Evolutionary conservation across 1,140 invertebrate genomes (phyloP).

Genomic region (Wasmannia auropunctata): DNA sequence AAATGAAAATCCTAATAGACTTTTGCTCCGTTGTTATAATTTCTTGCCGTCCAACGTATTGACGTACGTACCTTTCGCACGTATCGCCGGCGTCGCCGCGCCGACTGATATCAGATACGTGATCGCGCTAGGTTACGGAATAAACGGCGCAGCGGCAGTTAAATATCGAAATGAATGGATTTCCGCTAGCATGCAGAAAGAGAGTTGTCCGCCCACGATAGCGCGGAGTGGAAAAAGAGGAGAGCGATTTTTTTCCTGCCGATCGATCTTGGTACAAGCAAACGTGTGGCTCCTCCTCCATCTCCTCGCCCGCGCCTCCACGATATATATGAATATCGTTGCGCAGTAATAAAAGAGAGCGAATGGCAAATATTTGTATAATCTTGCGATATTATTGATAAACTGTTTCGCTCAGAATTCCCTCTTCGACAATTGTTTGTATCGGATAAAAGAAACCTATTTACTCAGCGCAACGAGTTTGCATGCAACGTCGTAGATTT

Average conservation of each 20-base stretch:
- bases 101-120: conserved; percentile 57
- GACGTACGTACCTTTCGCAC: conserved; percentile 69
- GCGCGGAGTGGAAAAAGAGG: conserved; percentile 30
- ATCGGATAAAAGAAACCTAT: conserved; percentile 24
- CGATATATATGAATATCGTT: conserved; percentile 37
- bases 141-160: conserved; percentile 58
- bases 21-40: conserved; percentile 76
- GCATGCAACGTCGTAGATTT: background rate
- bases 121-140: conserved; percentile 64
- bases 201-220: conserved; percentile 6
- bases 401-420: conserved; percentile 27
- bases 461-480: background rate
- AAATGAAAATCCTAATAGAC: conserved; percentile 78
- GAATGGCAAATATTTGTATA: conserved; percentile 58
- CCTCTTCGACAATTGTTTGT: conserved; percentile 41
- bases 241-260: conserved; percentile 37
- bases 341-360: conserved; percentile 56
- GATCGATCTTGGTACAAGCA: conserved; percentile 50
- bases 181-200: conserved; percentile 41
- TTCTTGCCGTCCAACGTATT: conserved; percentile 71
- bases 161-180: conserved; percentile 63
- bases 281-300: conserved; percentile 41
- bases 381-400: conserved; percentile 56
- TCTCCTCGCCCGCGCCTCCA: conserved; percentile 6
- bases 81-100: conserved; percentile 60